Percentiles rank a stretch among this genome's conserved stretches.
Conservation (phyloP, 2,113 vertebrate species). For the Solea senegalensis region DNA sequence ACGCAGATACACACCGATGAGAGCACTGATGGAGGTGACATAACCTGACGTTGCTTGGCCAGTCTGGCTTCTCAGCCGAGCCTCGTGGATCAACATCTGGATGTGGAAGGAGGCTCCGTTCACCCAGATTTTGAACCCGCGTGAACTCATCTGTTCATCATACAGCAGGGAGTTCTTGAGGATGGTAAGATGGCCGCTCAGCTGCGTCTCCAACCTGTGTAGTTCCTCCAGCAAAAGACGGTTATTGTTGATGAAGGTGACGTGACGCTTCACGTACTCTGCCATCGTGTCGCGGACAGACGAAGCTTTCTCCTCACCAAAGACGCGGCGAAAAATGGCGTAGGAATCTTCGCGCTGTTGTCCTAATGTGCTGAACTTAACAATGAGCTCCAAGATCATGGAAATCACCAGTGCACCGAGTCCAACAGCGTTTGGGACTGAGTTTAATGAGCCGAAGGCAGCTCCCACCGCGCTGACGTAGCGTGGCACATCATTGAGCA, state of each 20-base stretch:
- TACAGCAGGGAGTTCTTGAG: constrained; percentile 33
- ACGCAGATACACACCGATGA: neutral
- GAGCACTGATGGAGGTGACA: accelerated
- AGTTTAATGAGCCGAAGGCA: accelerated
- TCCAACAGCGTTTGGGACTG: constrained; percentile 9
- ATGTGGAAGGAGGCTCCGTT: constrained; percentile 38
- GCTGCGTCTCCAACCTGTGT: neutral
- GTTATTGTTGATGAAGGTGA: accelerated
- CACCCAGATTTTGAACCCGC: constrained; percentile 18
- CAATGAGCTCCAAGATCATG: neutral
- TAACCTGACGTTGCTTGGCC: accelerated
- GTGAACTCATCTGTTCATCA: constrained; percentile 13
- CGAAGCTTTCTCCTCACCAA: constrained; percentile 42
- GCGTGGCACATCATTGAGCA: accelerated
- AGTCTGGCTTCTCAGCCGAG: constrained; percentile 2
- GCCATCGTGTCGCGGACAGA: constrained; percentile 21
- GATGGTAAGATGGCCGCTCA: constrained; percentile 26
- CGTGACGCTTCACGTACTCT: constrained; percentile 4
- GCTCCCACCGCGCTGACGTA: neutral
- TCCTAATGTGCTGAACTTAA: accelerated
- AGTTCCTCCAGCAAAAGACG: neutral
- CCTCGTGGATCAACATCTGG: constrained; percentile 36
- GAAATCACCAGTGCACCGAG: constrained; percentile 24
- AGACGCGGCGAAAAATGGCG: neutral
- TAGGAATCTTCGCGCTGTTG: neutral